These are phyloP conservation scores for Triops cancriformis DNA, from an alignment of 1,140 invertebrate genomes.

Conservation along the genomic window DNA sequence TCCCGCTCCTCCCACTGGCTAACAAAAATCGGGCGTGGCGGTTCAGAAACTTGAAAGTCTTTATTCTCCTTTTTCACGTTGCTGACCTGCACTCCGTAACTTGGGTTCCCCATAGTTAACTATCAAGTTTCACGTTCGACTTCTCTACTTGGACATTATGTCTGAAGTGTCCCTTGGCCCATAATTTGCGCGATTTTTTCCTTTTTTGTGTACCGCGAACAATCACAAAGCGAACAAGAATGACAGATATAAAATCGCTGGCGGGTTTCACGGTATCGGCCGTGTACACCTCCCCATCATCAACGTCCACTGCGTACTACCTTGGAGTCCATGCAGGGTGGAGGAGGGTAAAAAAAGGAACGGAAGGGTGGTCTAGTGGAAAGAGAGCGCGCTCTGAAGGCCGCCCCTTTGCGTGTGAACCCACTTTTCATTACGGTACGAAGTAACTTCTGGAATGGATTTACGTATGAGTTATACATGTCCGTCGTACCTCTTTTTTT, in stretches of 20 bases:
- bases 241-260: background rate
- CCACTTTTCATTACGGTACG: background rate
- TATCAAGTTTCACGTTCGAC: too few species aligned
- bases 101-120: too few species aligned
- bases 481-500: background rate
- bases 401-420: background rate
- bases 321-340: background rate
- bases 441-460: background rate
- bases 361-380: background rate
- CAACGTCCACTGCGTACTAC: background rate
- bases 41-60: background rate
- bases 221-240: background rate
- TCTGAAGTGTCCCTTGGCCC: too few species aligned
- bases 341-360: background rate
- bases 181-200: too few species aligned
- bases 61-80: background rate
- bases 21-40: background rate
- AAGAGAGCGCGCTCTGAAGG: background rate
- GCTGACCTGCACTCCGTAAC: too few species aligned
- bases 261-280: background rate
- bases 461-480: background rate
- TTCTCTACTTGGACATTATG: too few species aligned
- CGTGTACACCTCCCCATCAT: background rate
- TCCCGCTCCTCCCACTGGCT: background rate
- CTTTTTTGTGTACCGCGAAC: too few species aligned